Conservation (phyloP, 2,888 invertebrate genomes). For the Neoitamus cyanurus region DNA sequence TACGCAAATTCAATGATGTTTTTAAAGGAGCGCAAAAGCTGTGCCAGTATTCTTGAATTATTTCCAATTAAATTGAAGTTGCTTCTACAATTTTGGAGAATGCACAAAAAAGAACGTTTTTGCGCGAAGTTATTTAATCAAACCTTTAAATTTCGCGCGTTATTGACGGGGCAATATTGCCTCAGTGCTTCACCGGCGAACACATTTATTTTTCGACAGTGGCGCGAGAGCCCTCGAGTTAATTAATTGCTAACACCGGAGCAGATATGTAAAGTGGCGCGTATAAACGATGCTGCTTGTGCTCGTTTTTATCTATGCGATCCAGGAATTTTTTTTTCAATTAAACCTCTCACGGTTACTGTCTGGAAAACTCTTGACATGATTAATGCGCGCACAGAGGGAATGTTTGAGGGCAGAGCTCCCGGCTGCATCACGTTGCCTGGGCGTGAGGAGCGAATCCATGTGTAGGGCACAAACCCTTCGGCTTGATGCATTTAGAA, state of each 20-base stretch:
- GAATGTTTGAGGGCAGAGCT: neutral
- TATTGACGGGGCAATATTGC: neutral
- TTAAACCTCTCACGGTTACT: slow-evolving; percentile 35
- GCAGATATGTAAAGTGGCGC: slow-evolving; percentile 26
- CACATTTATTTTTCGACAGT: neutral
- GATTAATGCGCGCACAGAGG: slow-evolving; percentile 17
- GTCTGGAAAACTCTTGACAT: slow-evolving; percentile 38
- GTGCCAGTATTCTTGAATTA: neutral
- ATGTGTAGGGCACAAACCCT: neutral
- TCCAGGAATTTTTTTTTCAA: slow-evolving; percentile 1
- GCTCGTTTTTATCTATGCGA: slow-evolving; percentile 19
- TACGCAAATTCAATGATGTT: too few relatives aligned
- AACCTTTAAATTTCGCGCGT: neutral
- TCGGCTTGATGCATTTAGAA: slow-evolving; percentile 9
- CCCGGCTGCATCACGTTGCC: neutral
- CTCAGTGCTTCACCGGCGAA: neutral
- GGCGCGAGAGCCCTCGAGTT: neutral
- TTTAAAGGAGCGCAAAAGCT: too few relatives aligned
- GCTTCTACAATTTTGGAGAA: neutral
- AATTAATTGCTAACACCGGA: slow-evolving; percentile 33
- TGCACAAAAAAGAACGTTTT: neutral
- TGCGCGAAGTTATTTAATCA: neutral
- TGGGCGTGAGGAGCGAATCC: neutral
- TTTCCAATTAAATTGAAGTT: neutral
- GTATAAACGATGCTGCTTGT: slow-evolving; percentile 30